phyloP scores from a whole-genome alignment of 2,113 vertebrate genomes.

The Myiozetetes cayanensis region DNA sequence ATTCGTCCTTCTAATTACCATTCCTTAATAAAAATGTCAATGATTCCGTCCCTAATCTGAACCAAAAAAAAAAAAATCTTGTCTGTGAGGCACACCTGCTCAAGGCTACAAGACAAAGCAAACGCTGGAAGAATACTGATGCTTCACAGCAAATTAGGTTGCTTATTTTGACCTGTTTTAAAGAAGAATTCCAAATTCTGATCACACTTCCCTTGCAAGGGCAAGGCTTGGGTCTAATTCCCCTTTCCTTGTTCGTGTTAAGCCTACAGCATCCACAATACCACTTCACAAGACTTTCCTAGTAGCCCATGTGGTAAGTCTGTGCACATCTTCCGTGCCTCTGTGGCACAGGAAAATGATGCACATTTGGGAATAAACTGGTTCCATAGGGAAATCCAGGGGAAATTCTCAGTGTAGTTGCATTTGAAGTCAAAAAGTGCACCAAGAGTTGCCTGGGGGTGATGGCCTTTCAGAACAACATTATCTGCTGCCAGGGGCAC shows the following conservation, averaged over 20 bases:
- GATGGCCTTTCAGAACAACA: background rate
- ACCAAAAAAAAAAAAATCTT: background rate
- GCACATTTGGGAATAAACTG: background rate
- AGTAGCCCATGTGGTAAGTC: background rate
- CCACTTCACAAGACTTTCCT: background rate
- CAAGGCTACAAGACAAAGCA: background rate
- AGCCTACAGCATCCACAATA: background rate
- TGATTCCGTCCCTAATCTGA: background rate
- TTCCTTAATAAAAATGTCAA: background rate
- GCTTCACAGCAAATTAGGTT: background rate
- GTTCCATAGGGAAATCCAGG: background rate
- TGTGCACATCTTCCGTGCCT: fast-evolving
- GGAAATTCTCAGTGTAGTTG: background rate
- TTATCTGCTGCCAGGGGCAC: background rate
- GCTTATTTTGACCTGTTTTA: background rate
- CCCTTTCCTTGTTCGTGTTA: background rate
- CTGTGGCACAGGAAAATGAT: background rate
- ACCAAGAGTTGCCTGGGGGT: background rate
- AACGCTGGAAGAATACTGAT: background rate
- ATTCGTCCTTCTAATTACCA: background rate
- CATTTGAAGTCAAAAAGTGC: background rate
- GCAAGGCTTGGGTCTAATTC: background rate
- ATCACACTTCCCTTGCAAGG: background rate
- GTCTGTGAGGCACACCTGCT: background rate
- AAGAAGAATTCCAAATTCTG: background rate